Evolutionary conservation across 1,140 invertebrate genomes (phyloP), one percentile per base, ranked within the genome.

Genomic region (Pemphigus obesinymphae): DNA sequence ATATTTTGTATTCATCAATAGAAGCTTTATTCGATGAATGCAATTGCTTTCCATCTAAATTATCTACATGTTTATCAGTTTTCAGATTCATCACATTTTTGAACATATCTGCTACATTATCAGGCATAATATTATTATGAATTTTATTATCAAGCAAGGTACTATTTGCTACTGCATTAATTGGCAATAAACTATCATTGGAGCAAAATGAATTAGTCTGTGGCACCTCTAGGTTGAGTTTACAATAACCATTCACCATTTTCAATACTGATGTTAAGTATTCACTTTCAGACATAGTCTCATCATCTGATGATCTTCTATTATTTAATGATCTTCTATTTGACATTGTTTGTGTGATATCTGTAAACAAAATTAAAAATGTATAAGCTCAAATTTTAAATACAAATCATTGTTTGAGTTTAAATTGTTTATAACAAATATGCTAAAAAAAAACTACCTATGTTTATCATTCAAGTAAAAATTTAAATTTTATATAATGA

Each of bases 181-280:
- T 76, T 17, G 73, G 73, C 2, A 76, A 58, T 37, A 76, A 45
- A 26, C 31, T 55, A 17, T 55, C 11, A 3, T 17, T 40, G 1
- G 48, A 23, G 4, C 37, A 76, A 76, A 76, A 76, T 76, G 15
- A n/a, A 37, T 5, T 76, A 58, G 50, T 55, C 11, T 76, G 73
- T 15, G 50, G 73, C 23, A 76, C 73, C 3, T 26, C 73, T 55
- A 76, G 58, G 58, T 76, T 76, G 0, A 76, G 13, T 23, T 76
- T 76, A 76, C 50, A 76, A 40, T 55, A 76, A 76, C 73, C 73
- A 26, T 76, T 76, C 4, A 76, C 5, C 2, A 58, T 26, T 26
- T 6, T 58, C 15, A 76, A 76, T 15, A 76, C 34, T 23, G 73
- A 37, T 20, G 31, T 37, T 20, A 58, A 15, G 13, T 58, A 40